Conservation (phyloP, 1,140 invertebrate species). For the Branchinecta lindahli region DNA sequence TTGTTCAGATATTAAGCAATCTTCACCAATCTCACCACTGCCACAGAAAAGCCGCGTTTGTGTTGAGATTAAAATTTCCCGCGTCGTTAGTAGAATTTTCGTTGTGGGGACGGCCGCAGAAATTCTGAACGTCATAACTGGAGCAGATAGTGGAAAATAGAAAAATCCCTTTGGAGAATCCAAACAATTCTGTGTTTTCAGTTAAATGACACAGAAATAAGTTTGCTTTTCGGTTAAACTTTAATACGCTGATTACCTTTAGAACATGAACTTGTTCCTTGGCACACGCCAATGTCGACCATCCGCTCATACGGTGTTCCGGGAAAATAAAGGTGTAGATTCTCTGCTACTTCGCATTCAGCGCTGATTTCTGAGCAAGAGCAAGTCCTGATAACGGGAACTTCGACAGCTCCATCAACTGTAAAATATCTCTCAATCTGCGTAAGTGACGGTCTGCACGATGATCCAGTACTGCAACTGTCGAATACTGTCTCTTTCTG, state of each 20-base stretch:
- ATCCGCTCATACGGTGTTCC: conserved; percentile 36
- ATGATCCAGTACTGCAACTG: not conserved
- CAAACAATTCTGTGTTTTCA: too few species aligned
- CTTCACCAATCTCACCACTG: too few species aligned
- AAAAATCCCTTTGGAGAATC: too few species aligned
- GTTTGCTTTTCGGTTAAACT: too few species aligned
- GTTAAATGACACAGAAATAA: too few species aligned
- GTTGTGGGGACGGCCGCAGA: too few species aligned
- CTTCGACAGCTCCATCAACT: conserved; percentile 32
- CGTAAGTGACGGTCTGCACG: not conserved
- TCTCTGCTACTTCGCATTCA: conserved; percentile 31
- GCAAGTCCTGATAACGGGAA: conserved; percentile 34
- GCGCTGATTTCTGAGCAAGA: conserved; percentile 29
- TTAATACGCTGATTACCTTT: not conserved
- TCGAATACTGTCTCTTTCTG: not conserved
- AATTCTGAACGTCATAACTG: too few species aligned
- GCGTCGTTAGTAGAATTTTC: too few species aligned
- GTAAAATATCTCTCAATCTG: conserved; percentile 32
- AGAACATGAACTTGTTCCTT: conserved; percentile 30
- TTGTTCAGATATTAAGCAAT: too few species aligned
- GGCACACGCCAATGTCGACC: conserved; percentile 35
- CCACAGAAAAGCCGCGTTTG: too few species aligned
- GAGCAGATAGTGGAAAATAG: too few species aligned
- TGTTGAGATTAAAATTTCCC: too few species aligned
- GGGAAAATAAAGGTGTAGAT: conserved; percentile 31